These are phyloP conservation scores for Acanthis flammea DNA, from an alignment of 2,797 vertebrate species.

Conservation along the genomic window DNA sequence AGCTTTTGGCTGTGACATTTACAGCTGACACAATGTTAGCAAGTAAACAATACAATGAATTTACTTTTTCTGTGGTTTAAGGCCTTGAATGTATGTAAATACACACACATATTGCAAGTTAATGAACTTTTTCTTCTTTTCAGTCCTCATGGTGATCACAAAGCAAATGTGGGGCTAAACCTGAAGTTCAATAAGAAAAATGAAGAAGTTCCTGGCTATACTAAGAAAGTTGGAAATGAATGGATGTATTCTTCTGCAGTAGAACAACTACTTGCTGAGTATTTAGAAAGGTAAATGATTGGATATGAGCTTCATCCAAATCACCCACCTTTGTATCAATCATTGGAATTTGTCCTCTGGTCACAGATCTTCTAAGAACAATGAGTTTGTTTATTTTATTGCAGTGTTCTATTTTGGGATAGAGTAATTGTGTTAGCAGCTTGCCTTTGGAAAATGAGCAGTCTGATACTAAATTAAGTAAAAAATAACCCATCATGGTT, in stretches of 20 bases:
- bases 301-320: not conserved
- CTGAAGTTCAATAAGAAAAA: constrained; percentile 99
- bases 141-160: constrained; percentile 96
- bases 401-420: not conserved
- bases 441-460: not conserved
- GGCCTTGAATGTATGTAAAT: not conserved
- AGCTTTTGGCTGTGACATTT: not conserved
- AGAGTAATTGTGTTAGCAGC: not conserved
- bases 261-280: constrained; percentile 90
- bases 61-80: not conserved
- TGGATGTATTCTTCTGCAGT: constrained; percentile 96
- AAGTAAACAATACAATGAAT: not conserved
- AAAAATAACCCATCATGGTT: not conserved
- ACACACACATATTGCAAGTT: not conserved
- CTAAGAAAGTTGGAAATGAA: constrained; percentile 92
- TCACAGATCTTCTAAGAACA: not conserved
- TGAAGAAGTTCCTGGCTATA: constrained; percentile 97
- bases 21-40: not conserved
- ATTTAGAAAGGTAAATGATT: constrained; percentile 87
- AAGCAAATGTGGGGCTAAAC: constrained; percentile 92
- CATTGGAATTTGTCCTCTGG: not conserved
- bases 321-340: not conserved
- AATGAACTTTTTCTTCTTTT: constrained; percentile 13
- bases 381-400: not conserved
- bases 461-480: not conserved